Percentiles rank a stretch among this genome's conserved stretches.
Evolutionary conservation across 2,797 vertebrate species (phyloP).

Genomic region (Premnoplex brunnescens): DNA sequence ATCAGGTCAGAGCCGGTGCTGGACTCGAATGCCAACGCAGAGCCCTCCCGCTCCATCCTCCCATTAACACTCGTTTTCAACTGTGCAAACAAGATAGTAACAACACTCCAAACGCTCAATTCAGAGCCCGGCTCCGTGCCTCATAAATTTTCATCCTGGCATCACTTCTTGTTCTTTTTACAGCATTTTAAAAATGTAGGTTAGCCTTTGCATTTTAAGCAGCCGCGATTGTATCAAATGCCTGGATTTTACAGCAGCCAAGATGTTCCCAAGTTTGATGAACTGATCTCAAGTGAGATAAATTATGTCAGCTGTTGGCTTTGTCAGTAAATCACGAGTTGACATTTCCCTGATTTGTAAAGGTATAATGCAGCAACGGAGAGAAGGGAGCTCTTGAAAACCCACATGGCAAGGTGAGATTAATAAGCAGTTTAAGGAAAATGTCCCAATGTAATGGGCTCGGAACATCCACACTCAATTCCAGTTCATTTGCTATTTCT

Average conservation of each 20-base stretch:
- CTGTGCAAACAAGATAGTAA: constrained; percentile 66
- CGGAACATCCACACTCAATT: constrained; percentile 49
- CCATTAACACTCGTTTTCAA: constrained; percentile 43
- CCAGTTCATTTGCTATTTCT: constrained; percentile 54
- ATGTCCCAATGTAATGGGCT: constrained; percentile 52
- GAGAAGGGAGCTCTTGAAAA: constrained; percentile 47
- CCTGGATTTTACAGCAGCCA: constrained; percentile 68
- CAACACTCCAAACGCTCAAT: constrained; percentile 20
- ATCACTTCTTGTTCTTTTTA: constrained; percentile 71
- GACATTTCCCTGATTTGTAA: constrained; percentile 75
- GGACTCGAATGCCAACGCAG: neutral
- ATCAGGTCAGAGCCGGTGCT: neutral
- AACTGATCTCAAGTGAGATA: constrained; percentile 79
- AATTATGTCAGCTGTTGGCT: constrained; percentile 75
- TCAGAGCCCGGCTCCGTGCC: constrained; percentile 45
- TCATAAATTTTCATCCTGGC: constrained; percentile 69
- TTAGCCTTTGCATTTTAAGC: constrained; percentile 79
- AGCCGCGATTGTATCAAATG: constrained; percentile 70
- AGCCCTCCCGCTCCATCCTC: neutral
- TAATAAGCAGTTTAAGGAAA: constrained; percentile 71
- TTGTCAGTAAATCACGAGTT: constrained; percentile 74
- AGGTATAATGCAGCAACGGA: constrained; percentile 52
- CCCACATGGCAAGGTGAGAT: constrained; percentile 68
- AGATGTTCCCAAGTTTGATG: constrained; percentile 77
- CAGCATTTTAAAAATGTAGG: constrained; percentile 71